These are phyloP conservation scores for Suricata suricatta DNA, from an alignment of 2,113 vertebrate genomes.

Conservation along the genomic window DNA sequence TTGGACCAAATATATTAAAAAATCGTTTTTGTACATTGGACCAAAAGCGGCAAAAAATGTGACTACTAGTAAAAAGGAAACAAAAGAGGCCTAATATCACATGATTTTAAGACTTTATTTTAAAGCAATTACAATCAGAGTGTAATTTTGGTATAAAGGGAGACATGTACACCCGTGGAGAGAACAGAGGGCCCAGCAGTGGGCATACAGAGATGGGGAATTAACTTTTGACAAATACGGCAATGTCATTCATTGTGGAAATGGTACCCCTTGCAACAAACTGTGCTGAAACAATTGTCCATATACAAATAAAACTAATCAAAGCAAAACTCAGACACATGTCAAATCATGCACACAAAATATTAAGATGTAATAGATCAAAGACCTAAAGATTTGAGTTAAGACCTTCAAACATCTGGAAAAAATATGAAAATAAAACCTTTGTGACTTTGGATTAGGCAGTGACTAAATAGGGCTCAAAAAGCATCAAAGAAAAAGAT, in stretches of 20 bases:
- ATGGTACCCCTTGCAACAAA: neutral
- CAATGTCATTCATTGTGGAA: neutral
- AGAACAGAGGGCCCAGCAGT: neutral
- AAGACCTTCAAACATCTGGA: neutral
- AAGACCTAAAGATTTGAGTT: neutral
- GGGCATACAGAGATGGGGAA: neutral
- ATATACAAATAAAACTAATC: neutral
- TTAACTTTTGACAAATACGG: neutral
- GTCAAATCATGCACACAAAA: neutral
- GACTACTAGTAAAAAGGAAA: neutral
- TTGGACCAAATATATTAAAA: neutral
- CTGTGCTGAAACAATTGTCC: neutral
- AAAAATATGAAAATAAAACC: neutral
- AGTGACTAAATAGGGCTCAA: neutral
- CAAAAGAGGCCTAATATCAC: neutral
- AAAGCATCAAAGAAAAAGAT: neutral
- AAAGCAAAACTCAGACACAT: neutral
- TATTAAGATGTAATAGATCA: neutral
- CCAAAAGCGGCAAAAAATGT: neutral
- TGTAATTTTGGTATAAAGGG: neutral
- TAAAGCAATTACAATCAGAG: neutral
- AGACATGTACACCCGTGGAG: neutral
- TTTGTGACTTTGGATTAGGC: neutral
- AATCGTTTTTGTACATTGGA: neutral
- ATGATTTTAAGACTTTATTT: neutral